Base-by-base conservation (phyloP, 2,113 vertebrate genomes). In the Hiodon tergisus region DNA sequence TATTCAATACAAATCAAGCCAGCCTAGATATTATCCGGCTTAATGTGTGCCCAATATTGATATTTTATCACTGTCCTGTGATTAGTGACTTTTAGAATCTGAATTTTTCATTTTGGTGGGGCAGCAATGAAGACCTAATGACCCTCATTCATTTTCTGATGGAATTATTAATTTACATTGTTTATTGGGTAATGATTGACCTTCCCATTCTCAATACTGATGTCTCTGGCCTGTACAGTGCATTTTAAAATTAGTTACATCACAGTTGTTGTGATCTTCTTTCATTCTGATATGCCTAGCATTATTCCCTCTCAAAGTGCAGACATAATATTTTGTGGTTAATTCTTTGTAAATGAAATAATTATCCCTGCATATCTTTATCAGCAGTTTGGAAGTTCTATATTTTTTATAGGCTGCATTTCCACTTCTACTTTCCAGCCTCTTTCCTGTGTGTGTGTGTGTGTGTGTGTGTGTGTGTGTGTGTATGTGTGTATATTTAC, bases 1-100 rank as follows among this genome's bases (percentile, higher is more conserved):
- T 95, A 93, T 90, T 94, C 95, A 95, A 95, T 95, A 96, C 93
- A 94, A 94, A 95, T 97, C 95, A 96, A 93, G 91, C 90, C 88
- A 90, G 91, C 87, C 90, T 88, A 93, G 90, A 94, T 95, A 96
- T 96, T 95, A 94, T 87, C 89, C 90, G 82, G 91, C 89, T 92
- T 95, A 93, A 94, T 95, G 93, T 89, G 90, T 92, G 87, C 87
- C 90, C 92, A 90, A 89, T 91, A 91, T 91, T 92, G 90, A 92
- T 91, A 92, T 93, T 96, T 96, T 94, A 97, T 94, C 89, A 88
- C 93, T 90, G 84, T 79, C 72, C 89, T 92, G 87, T 90, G 86
- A 93, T 87, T 86, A 89, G 85, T 72, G 78, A 87, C 90, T 93
- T 90, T 87, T 80, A 88, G 84, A 88, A 89, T 90, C 85, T 85